These are phyloP conservation scores for Anser cygnoides DNA, from an alignment of 2,113 vertebrate species.

Conservation along the genomic window DNA sequence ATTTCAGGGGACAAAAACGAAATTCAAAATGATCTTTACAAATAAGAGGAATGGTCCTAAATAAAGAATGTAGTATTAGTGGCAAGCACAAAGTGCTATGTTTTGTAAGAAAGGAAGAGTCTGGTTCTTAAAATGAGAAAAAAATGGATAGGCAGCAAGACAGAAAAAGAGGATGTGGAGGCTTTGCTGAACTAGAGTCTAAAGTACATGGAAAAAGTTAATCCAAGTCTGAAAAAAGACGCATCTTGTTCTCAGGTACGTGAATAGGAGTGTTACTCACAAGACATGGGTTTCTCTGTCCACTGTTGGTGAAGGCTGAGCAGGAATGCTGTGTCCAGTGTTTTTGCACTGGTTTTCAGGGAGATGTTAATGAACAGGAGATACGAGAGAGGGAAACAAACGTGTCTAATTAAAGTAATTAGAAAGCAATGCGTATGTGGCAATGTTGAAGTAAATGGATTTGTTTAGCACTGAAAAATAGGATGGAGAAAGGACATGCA, in stretches of 20 bases:
- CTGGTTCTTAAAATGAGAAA: not conserved
- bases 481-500: not conserved
- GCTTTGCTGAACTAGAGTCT: not conserved
- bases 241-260: accelerated
- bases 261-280: not conserved
- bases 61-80: not conserved
- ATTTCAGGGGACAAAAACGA: not conserved
- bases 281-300: not conserved
- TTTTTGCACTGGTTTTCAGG: not conserved
- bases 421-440: accelerated
- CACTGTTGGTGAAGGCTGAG: not conserved
- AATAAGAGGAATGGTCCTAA: not conserved
- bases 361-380: not conserved
- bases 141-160: not conserved
- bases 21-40: not conserved
- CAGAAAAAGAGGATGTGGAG: not conserved
- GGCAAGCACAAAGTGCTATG: not conserved
- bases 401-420: slow-evolving; percentile 22
- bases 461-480: slow-evolving; percentile 1
- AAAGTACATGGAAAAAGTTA: not conserved
- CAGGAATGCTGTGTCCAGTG: not conserved
- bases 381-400: not conserved
- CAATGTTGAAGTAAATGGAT: not conserved
- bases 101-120: not conserved
- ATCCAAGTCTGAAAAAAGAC: not conserved